Percentiles rank a stretch among this genome's conserved stretches.
These are phyloP conservation scores for Antheraea yamamai DNA, from an alignment of 2,888 invertebrate species.

Conservation along the genomic window DNA sequence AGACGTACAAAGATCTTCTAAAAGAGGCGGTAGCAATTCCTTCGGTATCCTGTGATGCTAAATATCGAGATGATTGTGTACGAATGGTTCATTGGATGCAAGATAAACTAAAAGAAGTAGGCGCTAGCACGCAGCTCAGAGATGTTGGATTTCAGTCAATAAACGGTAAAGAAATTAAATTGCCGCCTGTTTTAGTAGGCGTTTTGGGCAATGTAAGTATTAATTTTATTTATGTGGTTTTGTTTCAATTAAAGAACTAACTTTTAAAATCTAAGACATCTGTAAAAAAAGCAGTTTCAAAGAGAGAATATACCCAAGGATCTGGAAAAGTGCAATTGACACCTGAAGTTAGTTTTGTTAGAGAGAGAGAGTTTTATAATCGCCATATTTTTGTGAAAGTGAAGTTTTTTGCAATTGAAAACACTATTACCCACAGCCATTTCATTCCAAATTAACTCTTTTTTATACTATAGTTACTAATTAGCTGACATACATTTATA, in stretches of 20 bases:
- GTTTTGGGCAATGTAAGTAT: conserved; percentile 85
- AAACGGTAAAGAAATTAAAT: conserved; percentile 86
- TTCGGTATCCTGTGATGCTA: conserved; percentile 96
- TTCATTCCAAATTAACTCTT: too few relatives aligned
- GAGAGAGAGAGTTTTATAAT: too few relatives aligned
- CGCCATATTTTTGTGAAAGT: too few relatives aligned
- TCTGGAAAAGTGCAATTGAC: too few relatives aligned
- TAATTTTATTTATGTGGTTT: background rate
- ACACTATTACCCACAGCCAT: too few relatives aligned
- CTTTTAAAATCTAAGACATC: too few relatives aligned
- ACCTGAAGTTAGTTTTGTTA: too few relatives aligned
- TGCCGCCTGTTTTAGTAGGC: conserved; percentile 94
- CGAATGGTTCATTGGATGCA: conserved; percentile 94
- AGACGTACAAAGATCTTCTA: conserved; percentile 88
- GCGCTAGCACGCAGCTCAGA: conserved; percentile 86
- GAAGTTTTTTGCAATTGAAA: too few relatives aligned
- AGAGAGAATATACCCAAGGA: too few relatives aligned
- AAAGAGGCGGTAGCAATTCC: conserved; percentile 95
- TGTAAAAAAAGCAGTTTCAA: too few relatives aligned
- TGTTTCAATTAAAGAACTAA: background rate
- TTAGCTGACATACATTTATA: too few relatives aligned
- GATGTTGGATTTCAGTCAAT: conserved; percentile 90
- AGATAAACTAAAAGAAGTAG: conserved; percentile 85
- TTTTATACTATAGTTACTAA: too few relatives aligned
- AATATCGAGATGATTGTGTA: conserved; percentile 89